Evolutionary conservation across 2,888 invertebrate species (phyloP).

Genomic region (Polietes domitor): DNA sequence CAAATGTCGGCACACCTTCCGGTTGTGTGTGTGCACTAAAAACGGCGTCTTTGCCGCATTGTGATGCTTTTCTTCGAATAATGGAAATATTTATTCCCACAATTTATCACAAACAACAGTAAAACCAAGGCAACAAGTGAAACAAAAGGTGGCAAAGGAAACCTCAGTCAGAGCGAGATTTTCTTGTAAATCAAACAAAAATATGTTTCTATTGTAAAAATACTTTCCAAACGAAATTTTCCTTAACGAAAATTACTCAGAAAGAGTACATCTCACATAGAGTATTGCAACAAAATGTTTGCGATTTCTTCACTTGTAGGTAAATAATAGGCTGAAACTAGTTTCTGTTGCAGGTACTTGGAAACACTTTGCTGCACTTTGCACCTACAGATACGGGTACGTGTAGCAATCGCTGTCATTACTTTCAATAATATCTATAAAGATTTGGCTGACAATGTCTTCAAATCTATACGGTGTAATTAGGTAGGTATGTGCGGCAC

Average conservation of each 20-base stretch:
- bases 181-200: conserved; percentile 9
- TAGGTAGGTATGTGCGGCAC: not conserved
- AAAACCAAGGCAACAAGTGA: not conserved
- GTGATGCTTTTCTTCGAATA: not conserved
- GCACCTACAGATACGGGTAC: not conserved
- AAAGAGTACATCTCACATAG: too few species aligned
- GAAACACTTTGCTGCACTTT: not conserved
- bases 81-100: conserved; percentile 17
- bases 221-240: not conserved
- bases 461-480: not conserved
- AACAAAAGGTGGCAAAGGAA: not conserved
- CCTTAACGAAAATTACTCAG: too few species aligned
- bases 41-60: not conserved
- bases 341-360: conserved; percentile 1
- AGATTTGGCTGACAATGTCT: not conserved
- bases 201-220: conserved; percentile 19
- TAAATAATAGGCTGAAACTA: not conserved
- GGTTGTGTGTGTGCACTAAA: not conserved
- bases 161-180: not conserved
- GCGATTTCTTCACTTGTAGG: conserved; percentile 8
- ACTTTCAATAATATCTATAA: conserved; percentile 1
- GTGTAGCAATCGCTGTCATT: conserved; percentile 12
- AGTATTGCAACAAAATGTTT: not conserved
- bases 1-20: conserved; percentile 20
- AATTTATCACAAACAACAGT: conserved; percentile 12